A percentile compares a stretch with the other conserved stretches of the same genome.
Conservation (phyloP, 1,140 invertebrate genomes). For the Drosophila ohnishii region DNA sequence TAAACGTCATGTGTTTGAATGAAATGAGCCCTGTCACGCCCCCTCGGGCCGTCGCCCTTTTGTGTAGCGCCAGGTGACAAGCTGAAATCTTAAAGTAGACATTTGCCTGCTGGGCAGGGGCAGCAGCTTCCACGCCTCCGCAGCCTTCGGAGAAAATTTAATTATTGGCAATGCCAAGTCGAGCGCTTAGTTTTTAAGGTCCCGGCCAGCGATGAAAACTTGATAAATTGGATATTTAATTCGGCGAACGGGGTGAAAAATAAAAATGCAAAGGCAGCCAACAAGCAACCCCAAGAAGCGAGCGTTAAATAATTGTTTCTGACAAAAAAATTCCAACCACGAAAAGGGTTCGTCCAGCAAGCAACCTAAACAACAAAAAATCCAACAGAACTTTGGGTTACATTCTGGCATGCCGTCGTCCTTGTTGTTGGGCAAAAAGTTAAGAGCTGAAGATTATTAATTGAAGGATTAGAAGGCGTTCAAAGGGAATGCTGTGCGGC, state of each 20-base stretch:
- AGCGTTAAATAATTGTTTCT: constrained; percentile 70
- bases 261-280: constrained; percentile 20
- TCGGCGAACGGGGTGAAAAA: constrained; percentile 21
- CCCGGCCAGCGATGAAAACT: constrained; percentile 25
- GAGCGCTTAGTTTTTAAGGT: constrained; percentile 40
- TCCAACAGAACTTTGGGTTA: constrained; percentile 55
- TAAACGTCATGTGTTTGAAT: constrained; percentile 70
- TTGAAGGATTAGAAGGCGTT: constrained; percentile 79
- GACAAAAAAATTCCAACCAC: constrained; percentile 63
- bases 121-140: too few species aligned
- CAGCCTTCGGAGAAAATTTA: constrained; percentile 27
- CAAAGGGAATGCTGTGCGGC: constrained; percentile 47
- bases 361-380: constrained; percentile 6
- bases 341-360: constrained; percentile 63
- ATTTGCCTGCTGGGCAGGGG: constrained; percentile 2
- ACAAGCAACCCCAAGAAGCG: constrained; percentile 7
- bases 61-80: constrained; percentile 62
- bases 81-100: constrained; percentile 56
- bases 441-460: constrained; percentile 75
- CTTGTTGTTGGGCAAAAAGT: constrained; percentile 40
- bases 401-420: constrained; percentile 37
- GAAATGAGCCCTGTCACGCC: constrained; percentile 53
- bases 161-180: constrained; percentile 48
- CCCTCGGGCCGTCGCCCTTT: constrained; percentile 8
- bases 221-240: constrained; percentile 76